A percentile compares a stretch with the other conserved stretches of the same genome.
These are phyloP conservation scores for Hoplodrina ambigua DNA, from an alignment of 2,888 invertebrate genomes.

Conservation along the genomic window DNA sequence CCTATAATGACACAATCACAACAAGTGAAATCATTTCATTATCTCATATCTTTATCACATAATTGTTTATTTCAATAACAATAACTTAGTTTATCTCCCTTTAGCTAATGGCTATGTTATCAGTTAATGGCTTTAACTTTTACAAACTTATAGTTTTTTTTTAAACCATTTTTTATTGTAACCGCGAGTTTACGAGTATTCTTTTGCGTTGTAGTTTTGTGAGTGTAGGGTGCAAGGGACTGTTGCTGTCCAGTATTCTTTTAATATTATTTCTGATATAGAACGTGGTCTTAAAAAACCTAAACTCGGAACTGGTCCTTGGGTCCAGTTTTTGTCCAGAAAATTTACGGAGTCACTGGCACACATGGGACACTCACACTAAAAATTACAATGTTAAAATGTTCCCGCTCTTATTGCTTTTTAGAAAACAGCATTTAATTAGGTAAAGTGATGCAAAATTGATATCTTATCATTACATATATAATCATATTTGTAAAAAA, in stretches of 20 bases:
- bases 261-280: neutral
- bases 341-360: no score
- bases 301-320: neutral
- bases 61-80: constrained; percentile 65
- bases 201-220: constrained; percentile 71
- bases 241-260: constrained; percentile 5
- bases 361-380: no score
- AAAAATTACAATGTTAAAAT: no score
- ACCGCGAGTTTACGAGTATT: constrained; percentile 56
- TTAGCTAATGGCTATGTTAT: constrained; percentile 74
- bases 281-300: neutral
- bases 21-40: constrained; percentile 58
- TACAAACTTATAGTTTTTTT: constrained; percentile 64
- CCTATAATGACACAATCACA: constrained; percentile 37
- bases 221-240: constrained; percentile 34
- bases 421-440: no score
- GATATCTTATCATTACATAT: no score
- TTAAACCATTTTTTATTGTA: constrained; percentile 52
- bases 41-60: constrained; percentile 48
- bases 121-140: constrained; percentile 75
- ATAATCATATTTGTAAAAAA: no score
- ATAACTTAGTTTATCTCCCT: constrained; percentile 68
- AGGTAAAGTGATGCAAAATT: no score
- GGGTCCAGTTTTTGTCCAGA: no score
- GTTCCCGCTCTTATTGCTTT: no score